Percentiles rank a stretch among this genome's conserved stretches.
phyloP scores from a whole-genome alignment of 2,113 vertebrate genomes.

The Grammomys surdaster region DNA sequence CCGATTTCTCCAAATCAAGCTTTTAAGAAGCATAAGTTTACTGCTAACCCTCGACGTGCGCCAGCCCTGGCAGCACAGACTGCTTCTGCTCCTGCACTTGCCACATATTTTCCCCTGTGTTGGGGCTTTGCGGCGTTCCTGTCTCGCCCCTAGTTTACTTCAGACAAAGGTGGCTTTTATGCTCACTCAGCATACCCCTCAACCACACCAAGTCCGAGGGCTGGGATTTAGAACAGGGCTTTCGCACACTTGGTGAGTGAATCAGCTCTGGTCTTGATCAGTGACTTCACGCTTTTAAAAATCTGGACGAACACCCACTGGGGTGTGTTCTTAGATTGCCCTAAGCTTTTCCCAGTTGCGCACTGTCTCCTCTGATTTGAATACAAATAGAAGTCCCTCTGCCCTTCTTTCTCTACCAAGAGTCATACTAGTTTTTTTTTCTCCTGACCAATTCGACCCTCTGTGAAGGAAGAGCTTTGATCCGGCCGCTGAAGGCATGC shows the following conservation, averaged over 20 bases:
- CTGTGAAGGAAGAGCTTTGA: neutral
- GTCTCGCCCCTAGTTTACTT: neutral
- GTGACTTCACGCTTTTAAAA: neutral
- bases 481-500: accelerated
- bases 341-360: neutral
- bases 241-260: neutral
- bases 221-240: neutral
- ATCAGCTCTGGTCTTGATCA: neutral
- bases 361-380: neutral
- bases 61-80: neutral
- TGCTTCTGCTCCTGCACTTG: neutral
- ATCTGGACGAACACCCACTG: neutral
- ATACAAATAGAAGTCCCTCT: neutral
- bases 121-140: neutral
- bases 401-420: neutral
- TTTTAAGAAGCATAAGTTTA: neutral
- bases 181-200: neutral
- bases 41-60: accelerated
- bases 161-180: neutral
- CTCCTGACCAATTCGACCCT: neutral
- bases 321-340: neutral
- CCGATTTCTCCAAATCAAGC: neutral
- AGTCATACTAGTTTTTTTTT: neutral
- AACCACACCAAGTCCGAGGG: neutral
- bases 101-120: accelerated